A percentile compares a stretch with the other conserved stretches of the same genome.
Conservation (phyloP, 1,140 invertebrate species). For the Bradynema listronoti region DNA sequence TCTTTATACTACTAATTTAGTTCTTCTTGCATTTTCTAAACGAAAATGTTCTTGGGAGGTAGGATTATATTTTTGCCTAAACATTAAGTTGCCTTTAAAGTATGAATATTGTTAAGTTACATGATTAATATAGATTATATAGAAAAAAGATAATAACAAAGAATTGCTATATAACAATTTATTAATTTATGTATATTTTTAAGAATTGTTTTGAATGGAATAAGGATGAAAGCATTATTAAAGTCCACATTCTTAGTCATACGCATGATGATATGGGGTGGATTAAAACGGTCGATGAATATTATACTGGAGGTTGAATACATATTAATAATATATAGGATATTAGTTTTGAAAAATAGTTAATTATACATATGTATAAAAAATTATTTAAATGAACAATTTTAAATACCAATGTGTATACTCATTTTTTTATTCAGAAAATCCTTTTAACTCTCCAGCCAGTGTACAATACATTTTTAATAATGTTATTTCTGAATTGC, state of each 20-base stretch:
- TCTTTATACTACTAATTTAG: too few relatives aligned
- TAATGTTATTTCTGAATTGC: constrained; percentile 50
- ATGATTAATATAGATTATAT: too few relatives aligned
- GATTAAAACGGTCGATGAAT: constrained; percentile 69
- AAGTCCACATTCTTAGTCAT: constrained; percentile 23
- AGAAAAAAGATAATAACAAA: too few relatives aligned
- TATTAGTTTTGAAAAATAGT: background rate
- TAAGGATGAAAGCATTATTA: constrained; percentile 14
- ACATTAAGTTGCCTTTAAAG: background rate
- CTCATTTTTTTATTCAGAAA: constrained; percentile 32
- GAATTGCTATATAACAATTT: too few relatives aligned
- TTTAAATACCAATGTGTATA: too few relatives aligned
- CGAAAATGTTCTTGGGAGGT: background rate
- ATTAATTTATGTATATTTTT: too few relatives aligned
- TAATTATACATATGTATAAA: too few relatives aligned
- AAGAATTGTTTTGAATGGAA: constrained; percentile 30
- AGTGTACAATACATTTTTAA: constrained; percentile 57
- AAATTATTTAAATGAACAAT: too few relatives aligned
- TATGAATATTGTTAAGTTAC: background rate
- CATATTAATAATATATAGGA: constrained; percentile 11
- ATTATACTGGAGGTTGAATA: constrained; percentile 69
- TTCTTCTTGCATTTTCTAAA: too few relatives aligned
- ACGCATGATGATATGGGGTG: constrained; percentile 23
- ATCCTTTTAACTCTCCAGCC: constrained; percentile 33
- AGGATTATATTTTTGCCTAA: too few relatives aligned